These are phyloP conservation scores for Pogonus chalceus DNA, from an alignment of 1,140 invertebrate species.

Conservation along the genomic window DNA sequence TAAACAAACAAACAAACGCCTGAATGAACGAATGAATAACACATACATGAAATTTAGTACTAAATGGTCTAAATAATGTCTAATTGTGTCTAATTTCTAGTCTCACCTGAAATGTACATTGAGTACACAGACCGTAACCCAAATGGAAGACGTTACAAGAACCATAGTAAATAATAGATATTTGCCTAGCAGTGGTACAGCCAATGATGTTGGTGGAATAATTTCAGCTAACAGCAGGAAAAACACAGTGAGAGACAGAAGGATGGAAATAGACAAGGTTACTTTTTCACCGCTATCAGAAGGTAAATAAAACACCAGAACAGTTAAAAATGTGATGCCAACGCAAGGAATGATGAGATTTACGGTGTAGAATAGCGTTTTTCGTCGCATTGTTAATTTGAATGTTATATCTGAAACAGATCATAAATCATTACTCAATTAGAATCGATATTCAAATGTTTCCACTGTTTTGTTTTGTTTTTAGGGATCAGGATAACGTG, in stretches of 20 bases:
- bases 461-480: no score
- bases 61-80: no score
- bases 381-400: constrained; percentile 87
- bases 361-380: constrained; percentile 86
- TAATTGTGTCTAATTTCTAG: background rate
- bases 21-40: no score
- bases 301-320: constrained; percentile 91
- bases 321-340: constrained; percentile 85
- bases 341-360: constrained; percentile 87
- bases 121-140: constrained; percentile 92
- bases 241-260: constrained; percentile 96
- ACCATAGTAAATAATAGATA: constrained; percentile 97
- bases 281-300: constrained; percentile 93
- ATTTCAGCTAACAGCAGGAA: constrained; percentile 95
- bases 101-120: constrained; percentile 95
- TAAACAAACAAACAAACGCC: no score
- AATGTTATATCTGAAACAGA: constrained; percentile 80
- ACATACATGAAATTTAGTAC: no score
- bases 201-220: constrained; percentile 93
- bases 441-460: no score
- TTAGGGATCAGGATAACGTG: no score
- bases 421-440: no score
- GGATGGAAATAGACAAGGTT: constrained; percentile 93
- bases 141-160: constrained; percentile 90
- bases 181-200: constrained; percentile 94